phyloP scores from a whole-genome alignment of 2,797 vertebrate species.

The Enteromius treurensis region DNA sequence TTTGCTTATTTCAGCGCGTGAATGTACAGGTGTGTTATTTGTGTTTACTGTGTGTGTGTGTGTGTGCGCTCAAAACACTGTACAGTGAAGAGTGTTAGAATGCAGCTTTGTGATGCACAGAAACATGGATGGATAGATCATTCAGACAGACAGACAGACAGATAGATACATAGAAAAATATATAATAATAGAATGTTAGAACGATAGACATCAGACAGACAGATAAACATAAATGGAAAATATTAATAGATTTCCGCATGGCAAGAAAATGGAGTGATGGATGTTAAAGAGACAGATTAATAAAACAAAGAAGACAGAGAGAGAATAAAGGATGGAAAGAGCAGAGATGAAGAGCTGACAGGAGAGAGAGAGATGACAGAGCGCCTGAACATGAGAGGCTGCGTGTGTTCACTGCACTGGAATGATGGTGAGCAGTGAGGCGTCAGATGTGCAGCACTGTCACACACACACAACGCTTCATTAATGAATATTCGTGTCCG shows the following conservation, averaged over 20 bases:
- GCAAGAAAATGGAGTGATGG: neutral
- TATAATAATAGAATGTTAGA: no score
- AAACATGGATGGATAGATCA: neutral
- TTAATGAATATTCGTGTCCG: slow-evolving; percentile 24
- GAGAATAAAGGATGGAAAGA: neutral
- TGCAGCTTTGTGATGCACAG: neutral
- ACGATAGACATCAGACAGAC: no score
- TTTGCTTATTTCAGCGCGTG: neutral
- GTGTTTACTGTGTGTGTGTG: neutral
- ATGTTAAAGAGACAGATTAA: neutral
- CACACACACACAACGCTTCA: neutral
- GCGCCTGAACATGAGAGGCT: neutral
- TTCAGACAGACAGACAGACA: neutral
- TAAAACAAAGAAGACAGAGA: neutral
- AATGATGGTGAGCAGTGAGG: slow-evolving; percentile 17
- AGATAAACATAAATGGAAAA: neutral
- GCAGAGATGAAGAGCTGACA: neutral
- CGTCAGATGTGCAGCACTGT: neutral
- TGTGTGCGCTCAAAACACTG: neutral
- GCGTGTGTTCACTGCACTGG: slow-evolving; percentile 21
- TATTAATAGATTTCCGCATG: neutral
- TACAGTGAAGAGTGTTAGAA: neutral
- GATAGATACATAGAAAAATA: no score
- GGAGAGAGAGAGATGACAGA: neutral
- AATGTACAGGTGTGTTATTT: neutral